These are phyloP conservation scores for Cephus runcator DNA, from an alignment of 2,888 invertebrate genomes.

Conservation along the genomic window DNA sequence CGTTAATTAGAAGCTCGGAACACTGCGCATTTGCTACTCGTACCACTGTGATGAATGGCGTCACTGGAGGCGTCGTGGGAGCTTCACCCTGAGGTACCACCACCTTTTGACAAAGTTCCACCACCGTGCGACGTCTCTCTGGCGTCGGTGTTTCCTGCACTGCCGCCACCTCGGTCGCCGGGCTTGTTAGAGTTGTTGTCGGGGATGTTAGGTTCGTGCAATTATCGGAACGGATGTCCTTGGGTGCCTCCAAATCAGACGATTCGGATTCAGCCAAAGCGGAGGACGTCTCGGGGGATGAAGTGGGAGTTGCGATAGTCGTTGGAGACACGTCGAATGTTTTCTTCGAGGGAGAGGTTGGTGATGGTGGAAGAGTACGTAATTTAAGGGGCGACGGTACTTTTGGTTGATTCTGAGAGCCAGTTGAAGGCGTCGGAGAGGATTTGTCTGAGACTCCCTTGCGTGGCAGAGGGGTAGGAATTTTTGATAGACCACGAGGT, in stretches of 20 bases:
- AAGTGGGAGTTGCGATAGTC: not conserved
- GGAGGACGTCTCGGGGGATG: not conserved
- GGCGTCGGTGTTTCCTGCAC: constrained; percentile 33
- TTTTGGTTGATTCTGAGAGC: constrained; percentile 24
- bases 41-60: constrained; percentile 57
- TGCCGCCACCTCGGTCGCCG: constrained; percentile 34
- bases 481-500: constrained; percentile 53
- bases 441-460: constrained; percentile 40
- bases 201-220: not conserved
- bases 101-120: constrained; percentile 60
- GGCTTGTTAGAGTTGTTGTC: constrained; percentile 19
- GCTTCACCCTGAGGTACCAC: constrained; percentile 48
- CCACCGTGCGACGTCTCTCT: constrained; percentile 52
- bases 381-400: constrained; percentile 25
- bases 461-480: constrained; percentile 58
- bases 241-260: not conserved
- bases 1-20: constrained; percentile 51
- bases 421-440: constrained; percentile 27
- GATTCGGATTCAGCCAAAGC: not conserved
- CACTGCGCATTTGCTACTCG: constrained; percentile 44
- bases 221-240: not conserved
- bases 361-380: constrained; percentile 25
- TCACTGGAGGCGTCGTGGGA: constrained; percentile 42
- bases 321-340: not conserved
- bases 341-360: constrained; percentile 6